Evolutionary conservation across 53 echinoderm and acorn worm species (phyloP).

Genomic region (Patiria pectinifera): DNA sequence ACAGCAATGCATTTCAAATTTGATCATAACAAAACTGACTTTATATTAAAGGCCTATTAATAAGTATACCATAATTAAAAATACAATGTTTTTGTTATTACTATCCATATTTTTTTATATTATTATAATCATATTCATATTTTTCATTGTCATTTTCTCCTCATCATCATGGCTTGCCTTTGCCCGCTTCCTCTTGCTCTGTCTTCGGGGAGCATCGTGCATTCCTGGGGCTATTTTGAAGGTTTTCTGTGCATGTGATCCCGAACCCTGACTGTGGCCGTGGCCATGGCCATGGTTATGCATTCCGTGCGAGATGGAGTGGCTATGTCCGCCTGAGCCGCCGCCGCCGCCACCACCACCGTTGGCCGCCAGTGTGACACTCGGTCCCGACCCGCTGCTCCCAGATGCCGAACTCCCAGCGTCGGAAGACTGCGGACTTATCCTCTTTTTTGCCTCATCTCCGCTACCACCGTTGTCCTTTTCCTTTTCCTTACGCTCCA

Average conservation of each 20-base stretch:
- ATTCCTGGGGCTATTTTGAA: conserved; percentile 59
- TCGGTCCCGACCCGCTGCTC: background rate
- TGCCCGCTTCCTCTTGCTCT: conserved; percentile 68
- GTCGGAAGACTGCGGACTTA: conserved; percentile 58
- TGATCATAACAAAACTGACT: no score
- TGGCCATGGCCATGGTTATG: background rate
- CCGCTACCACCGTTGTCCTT: conserved; percentile 81
- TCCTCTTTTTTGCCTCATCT: conserved; percentile 71
- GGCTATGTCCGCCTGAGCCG: conserved; percentile 28
- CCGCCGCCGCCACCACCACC: conserved; percentile 3
- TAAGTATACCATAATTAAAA: no score
- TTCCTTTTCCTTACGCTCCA: conserved; percentile 86
- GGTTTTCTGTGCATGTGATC: conserved; percentile 11
- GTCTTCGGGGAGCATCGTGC: conserved; percentile 68
- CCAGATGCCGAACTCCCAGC: conserved; percentile 48
- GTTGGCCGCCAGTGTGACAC: background rate
- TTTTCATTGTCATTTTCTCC: background rate
- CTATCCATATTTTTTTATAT: no score
- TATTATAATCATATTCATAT: background rate
- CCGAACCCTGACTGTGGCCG: conserved; percentile 46
- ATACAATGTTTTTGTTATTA: no score
- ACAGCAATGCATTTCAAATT: no score
- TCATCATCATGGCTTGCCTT: conserved; percentile 2
- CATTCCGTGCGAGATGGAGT: conserved; percentile 62
- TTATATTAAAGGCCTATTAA: no score